Conservation (phyloP, 2,113 vertebrate species). For the Corythornis cristatus region DNA sequence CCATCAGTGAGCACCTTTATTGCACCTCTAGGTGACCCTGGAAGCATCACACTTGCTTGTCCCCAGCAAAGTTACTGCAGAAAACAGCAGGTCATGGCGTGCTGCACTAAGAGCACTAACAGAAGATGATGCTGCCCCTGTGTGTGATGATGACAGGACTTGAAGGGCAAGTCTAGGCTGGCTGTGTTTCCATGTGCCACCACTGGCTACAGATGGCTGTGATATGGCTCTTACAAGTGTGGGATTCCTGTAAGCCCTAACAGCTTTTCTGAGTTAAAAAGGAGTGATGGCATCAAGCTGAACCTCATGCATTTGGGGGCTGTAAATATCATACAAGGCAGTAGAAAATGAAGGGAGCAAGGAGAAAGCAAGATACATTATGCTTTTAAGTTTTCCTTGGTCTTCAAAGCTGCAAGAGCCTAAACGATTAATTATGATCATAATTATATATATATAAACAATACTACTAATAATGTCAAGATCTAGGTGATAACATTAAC, state of each 20-base stretch:
- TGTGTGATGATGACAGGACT: accelerated
- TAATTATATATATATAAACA: not conserved
- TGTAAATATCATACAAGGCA: not conserved
- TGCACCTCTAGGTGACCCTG: not conserved
- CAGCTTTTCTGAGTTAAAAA: not conserved
- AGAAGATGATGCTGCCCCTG: not conserved
- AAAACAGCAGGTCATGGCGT: not conserved
- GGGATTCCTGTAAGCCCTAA: not conserved
- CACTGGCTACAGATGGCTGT: not conserved
- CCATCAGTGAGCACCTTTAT: not conserved
- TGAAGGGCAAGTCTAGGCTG: not conserved
- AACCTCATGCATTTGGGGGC: accelerated
- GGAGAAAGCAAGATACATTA: not conserved
- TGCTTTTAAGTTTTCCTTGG: not conserved
- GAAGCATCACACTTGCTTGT: not conserved
- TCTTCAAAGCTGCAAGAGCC: not conserved
- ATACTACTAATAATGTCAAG: not conserved
- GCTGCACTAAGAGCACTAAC: not conserved
- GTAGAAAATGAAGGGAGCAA: not conserved
- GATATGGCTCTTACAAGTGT: not conserved
- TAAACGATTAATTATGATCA: not conserved
- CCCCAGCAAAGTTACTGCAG: not conserved
- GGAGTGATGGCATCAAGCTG: not conserved
- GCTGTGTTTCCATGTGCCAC: not conserved
- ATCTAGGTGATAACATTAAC: not conserved